Evolutionary conservation across 2,113 vertebrate species (phyloP), one percentile per base, ranked within the genome.

Genomic region (Melanerpes formicivorus): DNA sequence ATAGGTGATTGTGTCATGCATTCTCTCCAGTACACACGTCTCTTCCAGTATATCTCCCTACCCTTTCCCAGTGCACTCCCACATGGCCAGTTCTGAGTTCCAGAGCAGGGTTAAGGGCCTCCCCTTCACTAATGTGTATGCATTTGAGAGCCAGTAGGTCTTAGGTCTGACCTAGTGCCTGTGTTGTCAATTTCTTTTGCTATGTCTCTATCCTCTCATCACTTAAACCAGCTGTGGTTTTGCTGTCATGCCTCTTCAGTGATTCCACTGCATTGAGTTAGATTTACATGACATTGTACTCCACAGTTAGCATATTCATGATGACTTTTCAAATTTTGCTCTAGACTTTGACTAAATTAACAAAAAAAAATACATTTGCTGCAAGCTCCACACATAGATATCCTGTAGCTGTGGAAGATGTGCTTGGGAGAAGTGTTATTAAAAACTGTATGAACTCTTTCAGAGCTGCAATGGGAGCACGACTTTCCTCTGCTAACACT

Each of bases 21-120:
- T 6, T 10, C 6, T 5, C 42, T 4, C 8, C 2, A 0, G 18
- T 6, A 30, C 10, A 18, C 0, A 1, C 1, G 0, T 8, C 3
- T 67, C 37, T 17, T 22, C 6, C 8, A 42, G 7, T 14, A 32
- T 26, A 19, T 0, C 6, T 63, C 14, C 16, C 9, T 62, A 12
- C 0, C 0, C 16, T 6, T n/a, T 6, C 12, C 5, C 3, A 25
- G 6, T 5, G 10, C 10, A n/a, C 8, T 7, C 18, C 15, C 3
- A 6, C 14, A 26, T 0, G 0, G 9, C 12, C 23, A 34, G 1
- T 13, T 3, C 40, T 42, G 9, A 3, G 14, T 69, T 21, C 2
- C n/a, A 30, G 10, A 21, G 6, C 9, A n/a, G 18, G 2, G 5
- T 67, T 9, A 29, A 18, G 29, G 6, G 2, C 6, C 17, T 32